Evolutionary conservation across 2,797 vertebrate genomes (phyloP).

Genomic region (Eulemur rubriventer): DNA sequence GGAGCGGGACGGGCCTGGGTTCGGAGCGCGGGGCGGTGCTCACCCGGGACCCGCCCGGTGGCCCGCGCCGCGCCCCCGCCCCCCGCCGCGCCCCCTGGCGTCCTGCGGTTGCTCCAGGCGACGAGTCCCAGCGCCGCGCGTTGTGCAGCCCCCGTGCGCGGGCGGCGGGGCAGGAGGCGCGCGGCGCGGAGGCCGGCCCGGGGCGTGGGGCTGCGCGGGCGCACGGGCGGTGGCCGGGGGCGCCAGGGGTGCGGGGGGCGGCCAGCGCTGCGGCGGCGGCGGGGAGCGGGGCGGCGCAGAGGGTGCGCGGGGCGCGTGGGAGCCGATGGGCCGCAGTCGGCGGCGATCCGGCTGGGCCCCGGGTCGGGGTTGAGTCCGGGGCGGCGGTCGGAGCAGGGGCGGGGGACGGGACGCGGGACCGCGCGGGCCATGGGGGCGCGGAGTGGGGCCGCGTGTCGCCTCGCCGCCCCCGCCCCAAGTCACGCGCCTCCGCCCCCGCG

Average conservation of each 20-base stretch:
- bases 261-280: neutral
- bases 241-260: too few relatives aligned
- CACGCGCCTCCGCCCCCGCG: neutral
- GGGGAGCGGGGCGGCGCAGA: neutral
- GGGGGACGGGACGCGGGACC: neutral
- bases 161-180: neutral
- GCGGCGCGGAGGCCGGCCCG: neutral
- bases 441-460: neutral
- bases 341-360: neutral
- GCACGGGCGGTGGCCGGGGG: neutral
- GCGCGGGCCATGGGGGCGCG: conserved; percentile 2
- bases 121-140: neutral
- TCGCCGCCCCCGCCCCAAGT: neutral
- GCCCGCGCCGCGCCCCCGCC: neutral
- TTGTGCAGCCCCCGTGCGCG: neutral
- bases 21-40: neutral
- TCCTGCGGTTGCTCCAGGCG: conserved; percentile 32
- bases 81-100: rapidly evolving
- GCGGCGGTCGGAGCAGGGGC: neutral
- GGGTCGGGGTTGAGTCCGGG: too few relatives aligned
- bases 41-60: neutral
- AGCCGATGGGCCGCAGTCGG: rapidly evolving
- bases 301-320: neutral
- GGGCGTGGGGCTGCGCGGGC: conserved; percentile 57
- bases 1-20: neutral